A percentile compares a stretch with the other conserved stretches of the same genome.
Evolutionary conservation across 2,888 invertebrate species (phyloP).

Genomic region (Limnephilus auricula): DNA sequence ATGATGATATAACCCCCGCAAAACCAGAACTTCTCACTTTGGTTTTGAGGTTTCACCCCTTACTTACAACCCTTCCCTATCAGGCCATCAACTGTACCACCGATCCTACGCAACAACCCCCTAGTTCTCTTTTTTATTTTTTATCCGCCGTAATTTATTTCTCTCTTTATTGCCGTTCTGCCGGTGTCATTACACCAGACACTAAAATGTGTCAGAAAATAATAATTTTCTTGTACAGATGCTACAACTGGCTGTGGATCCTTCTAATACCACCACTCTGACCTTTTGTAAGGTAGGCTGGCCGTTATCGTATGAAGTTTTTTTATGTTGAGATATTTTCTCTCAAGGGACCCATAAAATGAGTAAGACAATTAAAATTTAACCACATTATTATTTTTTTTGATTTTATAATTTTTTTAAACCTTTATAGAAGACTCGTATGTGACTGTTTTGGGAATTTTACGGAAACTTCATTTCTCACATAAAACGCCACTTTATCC

Average conservation of each 20-base stretch:
- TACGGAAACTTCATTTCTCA: too few species aligned
- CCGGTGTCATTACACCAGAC: slow-evolving; percentile 25
- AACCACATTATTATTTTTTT: too few species aligned
- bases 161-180: slow-evolving; percentile 13
- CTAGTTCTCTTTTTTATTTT: not conserved
- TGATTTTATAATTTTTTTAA: too few species aligned
- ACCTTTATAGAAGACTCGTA: too few species aligned
- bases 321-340: not conserved
- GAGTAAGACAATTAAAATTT: too few species aligned
- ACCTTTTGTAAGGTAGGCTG: not conserved
- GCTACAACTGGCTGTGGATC: not conserved
- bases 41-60: not conserved
- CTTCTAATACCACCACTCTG: not conserved
- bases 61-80: not conserved
- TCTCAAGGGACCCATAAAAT: too few species aligned
- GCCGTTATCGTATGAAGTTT: not conserved
- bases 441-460: too few species aligned
- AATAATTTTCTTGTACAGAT: slow-evolving; percentile 12
- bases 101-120: not conserved
- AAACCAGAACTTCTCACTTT: not conserved
- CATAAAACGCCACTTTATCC: too few species aligned
- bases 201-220: slow-evolving; percentile 15
- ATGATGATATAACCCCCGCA: not conserved
- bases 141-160: slow-evolving; percentile 21
- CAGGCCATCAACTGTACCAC: not conserved